phyloP scores from a whole-genome alignment of 2,113 vertebrate genomes.

The Alligator sinensis region DNA sequence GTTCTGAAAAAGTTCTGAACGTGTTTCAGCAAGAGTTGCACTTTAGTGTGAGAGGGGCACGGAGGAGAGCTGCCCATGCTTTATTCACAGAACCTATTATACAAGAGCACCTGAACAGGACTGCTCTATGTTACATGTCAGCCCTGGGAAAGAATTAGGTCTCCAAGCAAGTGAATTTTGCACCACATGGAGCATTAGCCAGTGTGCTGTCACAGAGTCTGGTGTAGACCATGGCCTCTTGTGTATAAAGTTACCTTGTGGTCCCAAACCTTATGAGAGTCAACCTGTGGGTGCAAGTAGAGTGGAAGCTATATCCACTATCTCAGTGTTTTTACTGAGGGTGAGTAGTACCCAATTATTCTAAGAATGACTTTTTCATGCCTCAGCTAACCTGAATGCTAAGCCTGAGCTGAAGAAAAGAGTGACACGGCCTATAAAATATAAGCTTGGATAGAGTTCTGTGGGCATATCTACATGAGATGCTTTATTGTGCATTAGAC shows the following conservation, averaged over 20 bases:
- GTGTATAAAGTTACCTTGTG: background rate
- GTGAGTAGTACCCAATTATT: background rate
- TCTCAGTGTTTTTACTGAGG: background rate
- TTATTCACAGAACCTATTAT: background rate
- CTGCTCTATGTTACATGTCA: too few relatives aligned
- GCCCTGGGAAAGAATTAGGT: background rate
- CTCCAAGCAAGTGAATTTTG: too few relatives aligned
- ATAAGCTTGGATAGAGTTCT: too few relatives aligned
- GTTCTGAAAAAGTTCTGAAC: background rate
- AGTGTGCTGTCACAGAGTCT: too few relatives aligned
- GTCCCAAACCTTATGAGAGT: background rate
- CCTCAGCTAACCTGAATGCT: background rate
- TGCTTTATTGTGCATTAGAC: too few relatives aligned
- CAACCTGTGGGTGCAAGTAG: background rate
- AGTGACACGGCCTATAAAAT: background rate
- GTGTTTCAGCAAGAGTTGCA: background rate
- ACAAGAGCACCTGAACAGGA: background rate
- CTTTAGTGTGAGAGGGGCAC: background rate
- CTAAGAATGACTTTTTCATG: background rate
- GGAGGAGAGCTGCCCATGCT: background rate
- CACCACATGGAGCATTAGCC: background rate
- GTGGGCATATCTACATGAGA: too few relatives aligned
- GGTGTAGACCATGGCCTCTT: too few relatives aligned
- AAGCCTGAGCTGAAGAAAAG: background rate
- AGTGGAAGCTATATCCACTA: background rate